Base-by-base conservation (phyloP, 2,797 vertebrate species). In the Lates japonicus region DNA sequence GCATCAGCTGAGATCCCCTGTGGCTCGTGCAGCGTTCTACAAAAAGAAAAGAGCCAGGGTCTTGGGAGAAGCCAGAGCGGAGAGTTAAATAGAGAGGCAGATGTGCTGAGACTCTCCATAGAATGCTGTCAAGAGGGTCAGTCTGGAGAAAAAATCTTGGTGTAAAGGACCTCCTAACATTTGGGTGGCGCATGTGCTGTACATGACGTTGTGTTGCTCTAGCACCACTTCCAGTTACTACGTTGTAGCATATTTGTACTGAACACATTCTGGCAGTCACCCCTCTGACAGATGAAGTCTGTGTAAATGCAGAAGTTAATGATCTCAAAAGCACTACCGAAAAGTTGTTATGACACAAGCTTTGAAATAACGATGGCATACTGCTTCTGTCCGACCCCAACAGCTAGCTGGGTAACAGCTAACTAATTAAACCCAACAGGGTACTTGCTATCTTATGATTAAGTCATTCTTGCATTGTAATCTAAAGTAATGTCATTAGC, bases 1-100 rank as follows among this genome's bases (percentile, higher is more conserved):
- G 75, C 84, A 84, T 90, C 90, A 68, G 83, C 73, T 69, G n/a
- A n/a, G 85, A 85, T 87, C 81, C 78, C 86, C 63, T 5, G 83
- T 55, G 83, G 79, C 80, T 78, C 46, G 5, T 65, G 66, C 64
- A 83, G 78, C 29, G 72, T 55, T 69, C 67, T n/a, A 77, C 46
- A 71, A 65, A 67, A 77, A 80, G 33, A 48, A 60, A 72, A 71
- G 54, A 78, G 63, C n/a, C 20, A 37, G 68, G 75, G 60, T 70
- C 65, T 73, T 52, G 67, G 74, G 46, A 83, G 33, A 80, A 68
- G 74, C 61, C 49, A 76, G 72, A 78, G 75, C 73, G 25, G 25
- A 67, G 67, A 65, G 79, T 87, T 81, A 84, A 88, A 87, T 72
- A n/a, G n/a, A 37, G 72, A 86, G 74, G 70, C 74, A 60, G 78